These are phyloP conservation scores for Mesorhabditis sp. DNA, from an alignment of 2,888 invertebrate genomes.

Conservation along the genomic window DNA sequence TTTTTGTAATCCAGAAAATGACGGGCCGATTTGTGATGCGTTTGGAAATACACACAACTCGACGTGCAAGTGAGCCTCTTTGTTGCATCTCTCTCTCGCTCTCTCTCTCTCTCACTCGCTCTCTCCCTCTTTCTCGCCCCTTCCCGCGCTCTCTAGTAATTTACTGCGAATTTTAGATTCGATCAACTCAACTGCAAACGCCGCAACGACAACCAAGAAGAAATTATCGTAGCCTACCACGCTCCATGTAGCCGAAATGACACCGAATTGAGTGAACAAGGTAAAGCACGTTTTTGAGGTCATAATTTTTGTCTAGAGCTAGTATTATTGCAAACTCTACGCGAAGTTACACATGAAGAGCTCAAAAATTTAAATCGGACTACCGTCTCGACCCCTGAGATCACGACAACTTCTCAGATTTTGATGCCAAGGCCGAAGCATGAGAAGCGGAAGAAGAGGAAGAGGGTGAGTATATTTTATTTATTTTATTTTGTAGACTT, in stretches of 20 bases:
- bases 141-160: not conserved
- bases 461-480: no score
- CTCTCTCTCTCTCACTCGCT: not conserved
- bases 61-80: constrained; percentile 1
- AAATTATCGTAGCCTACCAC: constrained; percentile 6
- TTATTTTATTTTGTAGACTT: no score
- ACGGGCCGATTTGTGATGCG: not conserved
- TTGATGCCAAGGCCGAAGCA: no score
- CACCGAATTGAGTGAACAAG: not conserved
- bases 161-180: not conserved
- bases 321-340: no score
- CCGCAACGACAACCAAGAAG: constrained; percentile 6
- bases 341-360: no score
- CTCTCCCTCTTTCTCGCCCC: no score
- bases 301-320: no score
- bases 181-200: constrained; percentile 13
- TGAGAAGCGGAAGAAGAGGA: no score
- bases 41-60: constrained; percentile 4
- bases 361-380: no score
- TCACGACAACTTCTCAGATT: no score
- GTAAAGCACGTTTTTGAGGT: not conserved
- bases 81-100: not conserved
- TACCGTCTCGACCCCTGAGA: no score
- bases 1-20: not conserved
- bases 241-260: not conserved